Base-by-base conservation (phyloP, 2,888 invertebrate species). In the Acronicta leporina region DNA sequence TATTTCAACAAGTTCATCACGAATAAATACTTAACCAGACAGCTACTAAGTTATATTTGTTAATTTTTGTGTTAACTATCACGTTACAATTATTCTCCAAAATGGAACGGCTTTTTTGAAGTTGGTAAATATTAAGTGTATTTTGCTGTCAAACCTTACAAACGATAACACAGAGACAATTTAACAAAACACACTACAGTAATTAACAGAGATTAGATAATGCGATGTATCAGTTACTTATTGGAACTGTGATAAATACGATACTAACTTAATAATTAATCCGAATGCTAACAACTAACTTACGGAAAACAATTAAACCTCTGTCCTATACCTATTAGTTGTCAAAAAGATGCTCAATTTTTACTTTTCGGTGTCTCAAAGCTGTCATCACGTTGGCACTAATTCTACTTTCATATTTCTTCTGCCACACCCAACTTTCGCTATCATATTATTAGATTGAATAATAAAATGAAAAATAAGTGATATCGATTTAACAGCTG, bases 141-240 rank as follows among this genome's bases (percentile, higher is more conserved):
- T 51, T 51, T 48, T 16, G n/a, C 30, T 48, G 38, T 33, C 49
- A 42, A 40, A 43, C 35, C 11, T n/a, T 4, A 14, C 14, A 35
- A 33, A 11, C 41, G 20, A 30, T 44, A 43, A 13, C 42, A 48
- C 8, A n/a, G 15, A 51, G 8, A 70, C n/a, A 14, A 50, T 63
- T 44, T 33, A 54, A 33, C 15, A 15, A 41, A n/a, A 59, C 55
- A 63, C 27, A 42, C 8, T 57, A 13, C 30, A 46, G n/a, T 43
- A 20, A 68, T 68, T 68, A 43, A 52, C 8, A 15, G 20, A 54
- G 52, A 68, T 64, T 35, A 52, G 58, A 58, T 58, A 15, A n/a
- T 1, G 7, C 16, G 55, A 46, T 25, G 48, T 56, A 72, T 72
- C 55, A 43, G 27, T 35, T 35, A 46, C 30, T 67, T 50, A 65